Evolutionary conservation across 2,888 invertebrate species (phyloP).

Genomic region (Chrysomela aeneicollis): DNA sequence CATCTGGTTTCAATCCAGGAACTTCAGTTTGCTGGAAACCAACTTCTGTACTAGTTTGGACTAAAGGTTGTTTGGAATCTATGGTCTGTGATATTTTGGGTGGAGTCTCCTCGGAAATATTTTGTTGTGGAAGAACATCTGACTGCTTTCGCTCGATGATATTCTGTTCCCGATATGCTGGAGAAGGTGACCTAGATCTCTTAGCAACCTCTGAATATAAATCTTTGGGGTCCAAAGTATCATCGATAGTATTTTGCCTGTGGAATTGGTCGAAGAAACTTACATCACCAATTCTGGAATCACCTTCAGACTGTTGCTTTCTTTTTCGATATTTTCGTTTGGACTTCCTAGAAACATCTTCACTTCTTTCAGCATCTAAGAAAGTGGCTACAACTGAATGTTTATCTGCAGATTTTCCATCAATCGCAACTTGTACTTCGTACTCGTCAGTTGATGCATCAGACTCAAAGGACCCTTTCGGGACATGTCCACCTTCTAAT

Average conservation of each 20-base stretch:
- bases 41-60: neutral
- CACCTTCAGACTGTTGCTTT: slow-evolving; percentile 36
- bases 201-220: slow-evolving; percentile 53
- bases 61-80: neutral
- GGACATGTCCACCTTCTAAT: neutral
- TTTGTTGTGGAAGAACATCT: neutral
- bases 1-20: slow-evolving; percentile 21
- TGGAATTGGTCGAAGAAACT: slow-evolving; percentile 51
- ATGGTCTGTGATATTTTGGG: neutral
- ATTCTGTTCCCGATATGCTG: slow-evolving; percentile 11
- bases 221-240: slow-evolving; percentile 47
- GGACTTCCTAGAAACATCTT: slow-evolving; percentile 43
- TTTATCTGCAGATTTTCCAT: slow-evolving; percentile 48
- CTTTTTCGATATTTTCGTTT: slow-evolving; percentile 42
- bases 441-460: slow-evolving; percentile 49
- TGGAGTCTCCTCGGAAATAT: neutral
- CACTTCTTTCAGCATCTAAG: slow-evolving; percentile 45
- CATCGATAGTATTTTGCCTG: slow-evolving; percentile 46
- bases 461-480: slow-evolving; percentile 20
- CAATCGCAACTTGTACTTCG: slow-evolving; percentile 52
- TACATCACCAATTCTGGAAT: slow-evolving; percentile 37
- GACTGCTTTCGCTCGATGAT: neutral
- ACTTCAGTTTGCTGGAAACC: slow-evolving; percentile 20
- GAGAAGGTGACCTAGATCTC: slow-evolving; percentile 52
- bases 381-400: slow-evolving; percentile 43